A percentile compares a stretch with the other conserved stretches of the same genome.
phyloP scores from a whole-genome alignment of 2,113 vertebrate species.

The Ivindomyrus marchei region DNA sequence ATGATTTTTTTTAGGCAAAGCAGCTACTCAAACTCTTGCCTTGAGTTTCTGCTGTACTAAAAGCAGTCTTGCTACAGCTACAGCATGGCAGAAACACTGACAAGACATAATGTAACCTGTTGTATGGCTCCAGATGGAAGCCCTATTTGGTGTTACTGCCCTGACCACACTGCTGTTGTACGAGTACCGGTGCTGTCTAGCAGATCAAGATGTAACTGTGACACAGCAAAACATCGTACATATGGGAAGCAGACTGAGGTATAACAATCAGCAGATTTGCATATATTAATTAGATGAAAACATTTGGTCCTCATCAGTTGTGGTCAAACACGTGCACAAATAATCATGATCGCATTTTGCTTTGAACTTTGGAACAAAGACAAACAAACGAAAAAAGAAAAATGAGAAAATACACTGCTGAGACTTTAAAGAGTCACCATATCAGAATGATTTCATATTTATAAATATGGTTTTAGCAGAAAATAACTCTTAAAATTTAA shows the following conservation, averaged over 20 bases:
- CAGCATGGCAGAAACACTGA: neutral
- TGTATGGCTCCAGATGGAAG: neutral
- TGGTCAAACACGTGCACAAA: constrained; percentile 12
- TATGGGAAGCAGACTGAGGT: constrained; percentile 11
- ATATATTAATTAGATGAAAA: constrained; percentile 9
- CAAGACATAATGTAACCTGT: neutral
- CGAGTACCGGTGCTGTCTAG: neutral
- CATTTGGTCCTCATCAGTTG: neutral
- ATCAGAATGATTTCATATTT: neutral
- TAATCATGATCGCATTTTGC: neutral
- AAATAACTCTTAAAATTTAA: neutral
- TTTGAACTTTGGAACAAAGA: neutral
- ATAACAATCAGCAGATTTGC: constrained; percentile 15
- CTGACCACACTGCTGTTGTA: neutral
- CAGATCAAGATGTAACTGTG: neutral
- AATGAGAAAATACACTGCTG: neutral
- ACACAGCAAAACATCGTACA: neutral
- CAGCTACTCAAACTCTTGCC: neutral
- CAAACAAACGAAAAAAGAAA: neutral
- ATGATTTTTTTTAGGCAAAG: neutral
- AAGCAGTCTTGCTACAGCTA: neutral
- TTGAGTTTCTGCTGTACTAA: neutral
- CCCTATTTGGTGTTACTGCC: neutral
- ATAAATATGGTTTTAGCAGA: neutral
- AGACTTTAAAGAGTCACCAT: neutral